Conservation (phyloP, 1,140 invertebrate species). For the Drosophila kepulauana region DNA sequence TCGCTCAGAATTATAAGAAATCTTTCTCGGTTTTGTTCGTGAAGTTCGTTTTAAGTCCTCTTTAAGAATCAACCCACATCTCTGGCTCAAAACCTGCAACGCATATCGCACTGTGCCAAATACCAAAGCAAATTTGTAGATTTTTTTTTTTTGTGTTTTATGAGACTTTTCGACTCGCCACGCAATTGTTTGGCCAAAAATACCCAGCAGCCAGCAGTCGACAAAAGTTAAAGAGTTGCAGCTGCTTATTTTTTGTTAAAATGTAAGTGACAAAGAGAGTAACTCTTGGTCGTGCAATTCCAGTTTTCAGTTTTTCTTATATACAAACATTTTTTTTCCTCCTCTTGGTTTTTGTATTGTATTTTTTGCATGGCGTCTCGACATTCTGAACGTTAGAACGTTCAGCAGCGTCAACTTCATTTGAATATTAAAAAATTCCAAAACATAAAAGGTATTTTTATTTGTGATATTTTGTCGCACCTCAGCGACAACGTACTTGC, state of each 20-base stretch:
- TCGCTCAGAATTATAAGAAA: too few relatives aligned
- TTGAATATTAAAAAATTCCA: conserved; percentile 83
- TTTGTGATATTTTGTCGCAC: conserved; percentile 84
- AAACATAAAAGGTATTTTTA: conserved; percentile 83
- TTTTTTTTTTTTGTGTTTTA: conserved; percentile 9
- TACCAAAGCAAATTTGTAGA: conserved; percentile 39
- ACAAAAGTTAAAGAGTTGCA: too few relatives aligned
- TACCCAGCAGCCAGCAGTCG: background rate
- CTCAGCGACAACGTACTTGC: conserved; percentile 82
- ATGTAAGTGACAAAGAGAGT: background rate
- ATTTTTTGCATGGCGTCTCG: conserved; percentile 28
- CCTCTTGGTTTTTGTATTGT: background rate
- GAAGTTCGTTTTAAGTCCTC: background rate
- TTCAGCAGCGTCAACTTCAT: conserved; percentile 58
- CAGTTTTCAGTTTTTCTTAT: background rate
- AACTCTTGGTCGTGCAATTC: background rate
- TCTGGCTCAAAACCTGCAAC: background rate
- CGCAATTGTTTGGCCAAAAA: conserved; percentile 34
- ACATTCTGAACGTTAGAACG: background rate
- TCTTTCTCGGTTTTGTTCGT: too few relatives aligned
- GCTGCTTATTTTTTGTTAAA: background rate
- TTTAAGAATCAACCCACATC: conserved; percentile 25
- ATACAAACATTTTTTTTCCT: background rate
- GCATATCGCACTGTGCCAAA: conserved; percentile 37
- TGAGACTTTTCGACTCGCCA: conserved; percentile 39